Evolutionary conservation across 2,113 vertebrate genomes (phyloP).

Genomic region (human): GRCh38 chr4:48665501-48666000

Average conservation of each 20-base stretch:
- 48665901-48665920: neutral
- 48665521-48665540: constrained; percentile 1
- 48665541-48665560: neutral
- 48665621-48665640: neutral
- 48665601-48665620: neutral
- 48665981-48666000: neutral
- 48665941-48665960: neutral
- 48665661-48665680: neutral
- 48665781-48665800: neutral
- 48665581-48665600: neutral
- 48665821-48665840: neutral
- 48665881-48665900: neutral
- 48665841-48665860: neutral
- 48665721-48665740: neutral
- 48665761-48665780: neutral
- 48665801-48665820: neutral
- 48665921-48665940: neutral
- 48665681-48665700: neutral
- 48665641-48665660: neutral
- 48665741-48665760: neutral
- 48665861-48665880: neutral
- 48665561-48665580: neutral
- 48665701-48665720: neutral
- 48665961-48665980: neutral
- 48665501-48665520: neutral